A percentile compares a stretch with the other conserved stretches of the same genome.
phyloP scores from a whole-genome alignment of 2,113 vertebrate species.

The Varanus komodoensis region DNA sequence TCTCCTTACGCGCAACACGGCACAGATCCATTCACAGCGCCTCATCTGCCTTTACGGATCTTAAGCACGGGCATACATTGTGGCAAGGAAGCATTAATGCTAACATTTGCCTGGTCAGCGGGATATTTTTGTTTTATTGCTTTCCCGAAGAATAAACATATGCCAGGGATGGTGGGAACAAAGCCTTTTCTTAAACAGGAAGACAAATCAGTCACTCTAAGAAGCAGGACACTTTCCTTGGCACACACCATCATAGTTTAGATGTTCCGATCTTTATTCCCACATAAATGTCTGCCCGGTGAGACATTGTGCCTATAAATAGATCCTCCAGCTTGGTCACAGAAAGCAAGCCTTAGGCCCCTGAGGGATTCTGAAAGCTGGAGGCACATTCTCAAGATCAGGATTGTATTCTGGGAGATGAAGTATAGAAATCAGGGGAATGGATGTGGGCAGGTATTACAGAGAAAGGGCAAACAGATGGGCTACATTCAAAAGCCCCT shows the following conservation, averaged over 20 bases:
- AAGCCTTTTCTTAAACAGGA: conserved; percentile 45
- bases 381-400: background rate
- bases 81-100: conserved; percentile 39
- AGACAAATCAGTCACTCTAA: conserved; percentile 28
- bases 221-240: conserved; percentile 26
- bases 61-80: background rate
- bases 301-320: conserved; percentile 30
- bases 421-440: background rate
- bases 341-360: background rate
- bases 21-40: background rate
- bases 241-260: background rate
- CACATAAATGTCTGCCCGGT: background rate
- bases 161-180: conserved; percentile 35
- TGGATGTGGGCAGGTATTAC: background rate
- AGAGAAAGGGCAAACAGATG: background rate
- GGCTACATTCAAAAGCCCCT: background rate
- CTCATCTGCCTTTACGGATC: background rate
- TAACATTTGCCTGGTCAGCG: conserved; percentile 44
- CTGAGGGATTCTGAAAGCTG: background rate
- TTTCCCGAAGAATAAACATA: conserved; percentile 53
- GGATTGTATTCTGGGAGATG: background rate
- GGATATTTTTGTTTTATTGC: conserved; percentile 66
- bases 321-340: background rate
- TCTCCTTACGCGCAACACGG: background rate
- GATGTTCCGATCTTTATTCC: conserved; percentile 40